Percentiles rank a stretch among this genome's conserved stretches.
Evolutionary conservation across 2,113 vertebrate genomes (phyloP).

Genomic region (Menura novaehollandiae): DNA sequence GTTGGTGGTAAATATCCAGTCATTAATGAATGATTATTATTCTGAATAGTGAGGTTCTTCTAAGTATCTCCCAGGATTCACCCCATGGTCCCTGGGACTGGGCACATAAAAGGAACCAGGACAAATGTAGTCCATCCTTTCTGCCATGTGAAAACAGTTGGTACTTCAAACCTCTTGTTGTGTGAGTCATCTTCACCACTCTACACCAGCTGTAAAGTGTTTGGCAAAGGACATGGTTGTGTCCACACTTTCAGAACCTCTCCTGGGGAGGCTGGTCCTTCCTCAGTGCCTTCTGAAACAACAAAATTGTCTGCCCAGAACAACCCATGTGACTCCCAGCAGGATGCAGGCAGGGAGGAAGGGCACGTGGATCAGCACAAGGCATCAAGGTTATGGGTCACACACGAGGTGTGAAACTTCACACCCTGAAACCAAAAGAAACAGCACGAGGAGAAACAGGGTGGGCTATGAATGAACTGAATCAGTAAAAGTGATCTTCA

Average conservation of each 20-base stretch:
- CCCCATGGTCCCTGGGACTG: neutral
- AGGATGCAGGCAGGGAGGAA: neutral
- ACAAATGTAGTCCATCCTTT: neutral
- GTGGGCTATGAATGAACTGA: neutral
- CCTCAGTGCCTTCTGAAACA: neutral
- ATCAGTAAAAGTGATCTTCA: fast-evolving
- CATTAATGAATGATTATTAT: neutral
- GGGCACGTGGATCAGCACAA: neutral
- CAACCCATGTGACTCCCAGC: fast-evolving
- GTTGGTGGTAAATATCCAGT: neutral
- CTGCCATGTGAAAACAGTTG: neutral
- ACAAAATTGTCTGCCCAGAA: neutral
- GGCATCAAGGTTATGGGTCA: neutral
- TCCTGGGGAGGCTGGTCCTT: neutral
- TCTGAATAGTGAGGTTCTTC: neutral
- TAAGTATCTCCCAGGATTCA: neutral
- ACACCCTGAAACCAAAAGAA: neutral
- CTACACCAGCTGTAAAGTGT: neutral
- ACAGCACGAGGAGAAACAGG: fast-evolving
- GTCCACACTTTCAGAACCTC: neutral
- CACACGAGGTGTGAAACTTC: neutral
- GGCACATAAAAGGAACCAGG: neutral
- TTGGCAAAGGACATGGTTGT: neutral
- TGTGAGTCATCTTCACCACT: neutral
- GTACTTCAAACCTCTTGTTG: neutral